Evolutionary conservation across 2,797 vertebrate species (phyloP).

Genomic region (Sebastiscus albofasciatus): DNA sequence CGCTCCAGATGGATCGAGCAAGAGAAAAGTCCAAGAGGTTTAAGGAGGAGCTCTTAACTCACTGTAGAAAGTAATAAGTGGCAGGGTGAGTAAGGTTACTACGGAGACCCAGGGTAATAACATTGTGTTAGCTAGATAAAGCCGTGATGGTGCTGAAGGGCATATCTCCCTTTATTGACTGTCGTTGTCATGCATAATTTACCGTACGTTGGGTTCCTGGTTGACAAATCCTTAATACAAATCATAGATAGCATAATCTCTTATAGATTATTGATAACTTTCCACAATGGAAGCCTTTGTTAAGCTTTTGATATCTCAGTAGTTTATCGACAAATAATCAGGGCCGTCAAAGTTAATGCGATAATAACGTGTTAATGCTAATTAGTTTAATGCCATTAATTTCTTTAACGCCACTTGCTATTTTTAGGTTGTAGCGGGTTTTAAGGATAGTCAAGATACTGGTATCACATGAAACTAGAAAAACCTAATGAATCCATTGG

Average conservation of each 20-base stretch:
- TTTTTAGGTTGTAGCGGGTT: no score
- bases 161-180: slow-evolving; percentile 13
- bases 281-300: background rate
- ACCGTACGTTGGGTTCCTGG: background rate
- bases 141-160: background rate
- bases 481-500: no score
- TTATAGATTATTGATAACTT: background rate
- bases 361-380: no score
- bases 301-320: background rate
- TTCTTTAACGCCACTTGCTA: no score
- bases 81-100: slow-evolving; percentile 17
- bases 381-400: no score
- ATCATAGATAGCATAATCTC: slow-evolving; percentile 19
- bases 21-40: slow-evolving; percentile 26
- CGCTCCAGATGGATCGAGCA: slow-evolving; percentile 45
- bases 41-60: background rate
- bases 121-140: slow-evolving; percentile 19
- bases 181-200: slow-evolving; percentile 21
- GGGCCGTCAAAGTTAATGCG: no score
- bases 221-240: slow-evolving; percentile 37
- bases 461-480: no score
- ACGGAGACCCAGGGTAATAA: slow-evolving; percentile 1
- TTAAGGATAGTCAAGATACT: no score
- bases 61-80: slow-evolving; percentile 8
- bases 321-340: background rate